phyloP scores from a whole-genome alignment of 2,888 invertebrate genomes.

The Craniophora ligustri region DNA sequence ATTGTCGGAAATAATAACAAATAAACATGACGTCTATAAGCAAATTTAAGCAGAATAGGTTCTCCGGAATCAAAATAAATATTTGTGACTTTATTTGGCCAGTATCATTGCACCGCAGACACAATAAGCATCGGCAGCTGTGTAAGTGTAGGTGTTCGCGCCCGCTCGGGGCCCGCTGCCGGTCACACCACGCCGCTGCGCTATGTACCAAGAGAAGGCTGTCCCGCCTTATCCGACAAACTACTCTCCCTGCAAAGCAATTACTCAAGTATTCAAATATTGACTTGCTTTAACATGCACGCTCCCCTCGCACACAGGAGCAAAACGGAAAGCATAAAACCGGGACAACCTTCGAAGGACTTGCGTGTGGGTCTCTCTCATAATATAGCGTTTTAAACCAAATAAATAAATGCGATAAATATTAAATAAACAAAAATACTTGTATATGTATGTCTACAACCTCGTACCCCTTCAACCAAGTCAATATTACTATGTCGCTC shows the following conservation, averaged over 20 bases:
- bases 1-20: conserved; percentile 78
- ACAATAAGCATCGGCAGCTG: conserved; percentile 75
- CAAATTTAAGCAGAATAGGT: conserved; percentile 89
- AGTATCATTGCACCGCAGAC: conserved; percentile 84
- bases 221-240: conserved; percentile 79
- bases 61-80: conserved; percentile 88
- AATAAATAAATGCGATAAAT: conserved; percentile 88
- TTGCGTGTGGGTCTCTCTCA: conserved; percentile 75
- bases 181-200: conserved; percentile 68
- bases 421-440: conserved; percentile 83
- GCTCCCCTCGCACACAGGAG: conserved; percentile 78
- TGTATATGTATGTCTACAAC: conserved; percentile 84
- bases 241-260: conserved; percentile 80
- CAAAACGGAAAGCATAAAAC: conserved; percentile 88
- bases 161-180: conserved; percentile 68
- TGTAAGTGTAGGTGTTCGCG: conserved; percentile 42
- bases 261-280: conserved; percentile 74
- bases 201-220: conserved; percentile 78
- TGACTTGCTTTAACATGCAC: conserved; percentile 79
- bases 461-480: conserved; percentile 86
- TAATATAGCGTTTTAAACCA: conserved; percentile 81
- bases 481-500: conserved; percentile 82
- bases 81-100: conserved; percentile 85
- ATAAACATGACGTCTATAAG: conserved; percentile 87
- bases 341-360: conserved; percentile 89